Evolutionary conservation across 2,113 vertebrate species (phyloP).

Genomic region (Gobiocypris rarus): DNA sequence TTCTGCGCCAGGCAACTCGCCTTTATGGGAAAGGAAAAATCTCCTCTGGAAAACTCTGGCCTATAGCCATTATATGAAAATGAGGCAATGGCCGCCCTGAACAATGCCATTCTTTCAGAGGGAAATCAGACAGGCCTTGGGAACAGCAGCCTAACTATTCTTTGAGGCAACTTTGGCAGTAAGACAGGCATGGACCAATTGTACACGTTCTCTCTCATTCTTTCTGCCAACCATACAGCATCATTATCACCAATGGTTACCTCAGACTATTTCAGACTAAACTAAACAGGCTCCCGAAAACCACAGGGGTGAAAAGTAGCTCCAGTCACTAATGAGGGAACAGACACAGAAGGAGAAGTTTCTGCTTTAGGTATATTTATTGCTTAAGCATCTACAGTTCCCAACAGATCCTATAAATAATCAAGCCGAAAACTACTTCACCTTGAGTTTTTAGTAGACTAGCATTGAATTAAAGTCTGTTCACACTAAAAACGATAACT

Average conservation of each 20-base stretch:
- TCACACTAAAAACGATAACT: not conserved
- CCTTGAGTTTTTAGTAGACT: not conserved
- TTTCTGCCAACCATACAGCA: slow-evolving; percentile 24
- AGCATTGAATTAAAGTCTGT: not conserved
- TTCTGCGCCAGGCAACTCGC: not conserved
- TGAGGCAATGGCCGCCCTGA: slow-evolving; percentile 36
- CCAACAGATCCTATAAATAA: not conserved
- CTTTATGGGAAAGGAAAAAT: slow-evolving; percentile 23
- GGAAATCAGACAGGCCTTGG: slow-evolving; percentile 39
- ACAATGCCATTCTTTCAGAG: slow-evolving; percentile 55
- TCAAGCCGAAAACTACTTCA: not conserved
- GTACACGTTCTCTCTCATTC: slow-evolving; percentile 29
- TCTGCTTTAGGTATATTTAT: not conserved
- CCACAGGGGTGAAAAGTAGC: slow-evolving; percentile 28
- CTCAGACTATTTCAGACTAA: slow-evolving; percentile 21
- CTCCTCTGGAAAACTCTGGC: slow-evolving; percentile 35
- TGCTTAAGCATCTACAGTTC: not conserved
- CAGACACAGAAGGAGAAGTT: not conserved
- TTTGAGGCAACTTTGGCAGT: slow-evolving; percentile 41
- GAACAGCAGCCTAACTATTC: slow-evolving; percentile 18
- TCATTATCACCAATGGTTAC: slow-evolving; percentile 27
- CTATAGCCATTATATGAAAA: slow-evolving; percentile 42
- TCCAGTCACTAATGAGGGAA: slow-evolving; percentile 33
- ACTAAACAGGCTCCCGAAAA: slow-evolving; percentile 17
- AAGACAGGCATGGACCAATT: slow-evolving; percentile 38